Percentiles rank a stretch among this genome's conserved stretches.
Evolutionary conservation across 2,797 vertebrate genomes (phyloP).

Genomic region (Pseudomugil tenellus): DNA sequence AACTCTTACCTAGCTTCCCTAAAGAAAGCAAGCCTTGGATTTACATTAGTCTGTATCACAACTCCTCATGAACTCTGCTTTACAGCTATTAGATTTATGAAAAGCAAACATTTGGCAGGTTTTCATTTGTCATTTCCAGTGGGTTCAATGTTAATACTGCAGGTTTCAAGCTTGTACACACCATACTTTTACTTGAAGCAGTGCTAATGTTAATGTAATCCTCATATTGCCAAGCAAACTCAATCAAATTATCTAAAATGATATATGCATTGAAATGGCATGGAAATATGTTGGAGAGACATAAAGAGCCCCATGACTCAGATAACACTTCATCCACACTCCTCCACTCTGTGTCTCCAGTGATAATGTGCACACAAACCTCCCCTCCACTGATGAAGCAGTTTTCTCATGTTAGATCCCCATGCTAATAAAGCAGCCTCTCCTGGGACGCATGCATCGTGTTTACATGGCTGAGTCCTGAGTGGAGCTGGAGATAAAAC

Average conservation of each 20-base stretch:
- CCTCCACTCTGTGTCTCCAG: background rate
- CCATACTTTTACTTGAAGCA: background rate
- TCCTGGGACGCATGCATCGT: constrained; percentile 45
- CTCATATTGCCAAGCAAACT: background rate
- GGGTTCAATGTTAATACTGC: background rate
- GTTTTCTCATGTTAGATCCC: constrained; percentile 62
- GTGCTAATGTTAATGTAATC: background rate
- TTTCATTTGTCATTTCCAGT: background rate
- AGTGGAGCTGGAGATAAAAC: constrained; percentile 34
- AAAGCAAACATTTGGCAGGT: background rate
- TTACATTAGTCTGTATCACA: background rate
- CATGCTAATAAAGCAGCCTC: constrained; percentile 39
- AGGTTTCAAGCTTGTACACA: background rate
- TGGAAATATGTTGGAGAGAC: constrained; percentile 23
- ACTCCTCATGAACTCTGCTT: background rate
- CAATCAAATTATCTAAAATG: constrained; percentile 18
- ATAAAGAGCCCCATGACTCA: constrained; percentile 9
- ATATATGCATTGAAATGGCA: constrained; percentile 28
- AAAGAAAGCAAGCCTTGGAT: background rate
- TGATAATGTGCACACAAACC: background rate
- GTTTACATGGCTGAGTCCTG: constrained; percentile 32
- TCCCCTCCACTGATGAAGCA: constrained; percentile 11
- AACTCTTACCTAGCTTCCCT: background rate
- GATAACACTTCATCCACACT: constrained; percentile 6
- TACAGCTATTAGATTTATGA: background rate